Evolutionary conservation across 2,113 vertebrate genomes (phyloP), one percentile per base, ranked within the genome.

Genomic region (Bubo bubo): DNA sequence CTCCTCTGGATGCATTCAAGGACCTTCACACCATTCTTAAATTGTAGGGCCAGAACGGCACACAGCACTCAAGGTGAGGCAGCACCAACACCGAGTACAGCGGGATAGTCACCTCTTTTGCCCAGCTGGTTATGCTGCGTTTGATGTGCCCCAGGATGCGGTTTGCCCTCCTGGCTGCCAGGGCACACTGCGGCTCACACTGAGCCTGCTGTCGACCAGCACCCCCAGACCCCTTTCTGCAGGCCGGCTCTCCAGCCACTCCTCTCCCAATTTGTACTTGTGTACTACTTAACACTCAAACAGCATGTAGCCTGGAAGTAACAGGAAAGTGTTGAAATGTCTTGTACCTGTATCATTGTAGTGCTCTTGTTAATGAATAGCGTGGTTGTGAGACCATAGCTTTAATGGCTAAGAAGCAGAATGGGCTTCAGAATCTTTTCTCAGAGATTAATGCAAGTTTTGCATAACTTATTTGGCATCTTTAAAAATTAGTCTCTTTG

Each of bases 61-160:
- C 9, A 7, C 20, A 34, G 24, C 8, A 5, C n/a, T 64, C 37
- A 1, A 45, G 18, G 26, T 10, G 60, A 37, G 60, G n/a, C 39
- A 0, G 0, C 35, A 22, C 2, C 30, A 17, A 0, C 0, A 3
- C 56, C 32, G 5, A 43, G 8, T 6, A 14, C 35, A 71, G 71
- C 0, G 2, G 37, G 47, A 84, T 9, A 49, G 59, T 59, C 37
- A 4, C 22, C 32, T 62, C 16, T 53, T 10, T 22, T 22, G 19
- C 12, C 21, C 1, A 0, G 14, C 84, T 74, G 80, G 6, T 39
- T 27, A 1, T 8, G 27, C 63, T 14, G 37, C 72, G 72, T 27
- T 17, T 53, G 88, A 14, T 55, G 63, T 34, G 7, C 13, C 49
- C 37, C 14, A 19, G 82, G 77, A 10, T 41, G 68, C 1, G 17